These are phyloP conservation scores for Acrobasis suavella DNA, from an alignment of 2,888 invertebrate species.

Conservation along the genomic window DNA sequence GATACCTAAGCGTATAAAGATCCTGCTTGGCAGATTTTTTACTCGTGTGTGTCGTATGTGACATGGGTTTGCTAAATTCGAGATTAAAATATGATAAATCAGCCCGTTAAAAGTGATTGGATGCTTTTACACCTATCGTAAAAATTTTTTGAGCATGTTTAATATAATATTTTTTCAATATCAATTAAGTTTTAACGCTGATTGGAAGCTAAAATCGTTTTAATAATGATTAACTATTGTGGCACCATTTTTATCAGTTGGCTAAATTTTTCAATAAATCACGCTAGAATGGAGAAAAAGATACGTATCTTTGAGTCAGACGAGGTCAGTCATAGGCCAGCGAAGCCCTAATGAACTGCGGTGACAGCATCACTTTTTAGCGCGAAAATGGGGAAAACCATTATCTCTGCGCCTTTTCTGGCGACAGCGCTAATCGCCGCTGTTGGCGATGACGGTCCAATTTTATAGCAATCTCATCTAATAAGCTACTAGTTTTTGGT, in stretches of 20 bases:
- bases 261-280: not conserved
- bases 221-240: not conserved
- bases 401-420: constrained; percentile 35
- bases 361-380: constrained; percentile 48
- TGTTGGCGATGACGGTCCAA: constrained; percentile 37
- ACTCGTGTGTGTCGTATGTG: not conserved
- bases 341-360: constrained; percentile 44
- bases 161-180: no score
- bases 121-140: not conserved
- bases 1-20: not conserved
- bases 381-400: constrained; percentile 36
- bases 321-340: not conserved
- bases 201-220: not conserved
- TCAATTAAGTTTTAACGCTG: no score
- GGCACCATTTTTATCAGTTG: not conserved
- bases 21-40: not conserved
- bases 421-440: constrained; percentile 48
- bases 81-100: not conserved
- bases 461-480: constrained; percentile 40
- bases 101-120: not conserved
- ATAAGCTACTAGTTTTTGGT: constrained; percentile 24
- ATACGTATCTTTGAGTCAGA: not conserved
- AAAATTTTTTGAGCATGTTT: no score
- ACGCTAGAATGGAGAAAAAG: not conserved
- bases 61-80: not conserved